These are phyloP conservation scores for Acrobasis consociella DNA, from an alignment of 2,888 invertebrate species.

Conservation along the genomic window DNA sequence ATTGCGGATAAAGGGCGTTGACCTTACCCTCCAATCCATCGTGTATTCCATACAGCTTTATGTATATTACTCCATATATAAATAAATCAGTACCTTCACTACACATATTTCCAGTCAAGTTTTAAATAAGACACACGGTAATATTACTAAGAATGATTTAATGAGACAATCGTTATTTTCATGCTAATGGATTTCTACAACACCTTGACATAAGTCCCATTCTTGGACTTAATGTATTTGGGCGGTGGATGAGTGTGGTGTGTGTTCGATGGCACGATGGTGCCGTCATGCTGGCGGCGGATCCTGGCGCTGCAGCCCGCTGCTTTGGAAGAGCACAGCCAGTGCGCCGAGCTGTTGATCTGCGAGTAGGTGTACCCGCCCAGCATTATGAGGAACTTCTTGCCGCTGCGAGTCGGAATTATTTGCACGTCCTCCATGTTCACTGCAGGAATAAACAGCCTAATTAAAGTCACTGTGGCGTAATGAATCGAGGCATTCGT, in stretches of 20 bases:
- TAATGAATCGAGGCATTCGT: too few relatives aligned
- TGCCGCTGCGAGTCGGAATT: constrained; percentile 28
- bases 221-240: constrained; percentile 30
- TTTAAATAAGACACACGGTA: too few relatives aligned
- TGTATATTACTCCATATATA: too few relatives aligned
- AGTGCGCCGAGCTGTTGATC: constrained; percentile 32
- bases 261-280: constrained; percentile 28
- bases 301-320: constrained; percentile 39
- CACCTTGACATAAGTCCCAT: constrained; percentile 27
- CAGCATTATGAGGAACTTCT: constrained; percentile 33
- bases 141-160: too few relatives aligned
- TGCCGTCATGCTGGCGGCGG: constrained; percentile 29
- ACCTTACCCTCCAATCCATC: too few relatives aligned
- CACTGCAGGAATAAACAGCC: not conserved
- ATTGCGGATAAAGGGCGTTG: too few relatives aligned
- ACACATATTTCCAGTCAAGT: too few relatives aligned
- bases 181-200: too few relatives aligned
- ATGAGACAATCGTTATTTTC: too few relatives aligned
- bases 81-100: too few relatives aligned
- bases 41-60: too few relatives aligned
- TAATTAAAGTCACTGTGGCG: too few relatives aligned
- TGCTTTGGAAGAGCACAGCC: constrained; percentile 29
- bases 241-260: constrained; percentile 42
- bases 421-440: constrained; percentile 4
- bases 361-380: constrained; percentile 39